phyloP scores from a whole-genome alignment of 2,113 vertebrate genomes.

The Etia nguti region DNA sequence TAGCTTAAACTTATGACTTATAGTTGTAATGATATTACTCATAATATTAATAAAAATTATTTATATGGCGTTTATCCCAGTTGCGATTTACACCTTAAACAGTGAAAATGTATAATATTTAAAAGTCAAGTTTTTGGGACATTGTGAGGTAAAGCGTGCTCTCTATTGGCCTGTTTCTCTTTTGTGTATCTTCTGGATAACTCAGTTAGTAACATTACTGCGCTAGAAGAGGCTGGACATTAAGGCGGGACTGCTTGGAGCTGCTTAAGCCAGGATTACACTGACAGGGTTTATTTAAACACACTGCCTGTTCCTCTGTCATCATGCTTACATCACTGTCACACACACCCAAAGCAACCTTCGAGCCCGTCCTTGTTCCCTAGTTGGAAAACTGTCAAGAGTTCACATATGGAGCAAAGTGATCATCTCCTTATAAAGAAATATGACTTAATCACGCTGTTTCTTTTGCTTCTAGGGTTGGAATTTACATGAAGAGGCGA shows the following conservation, averaged over 20 bases:
- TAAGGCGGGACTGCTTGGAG: neutral
- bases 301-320: constrained; percentile 13
- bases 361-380: neutral
- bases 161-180: neutral
- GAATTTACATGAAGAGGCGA: constrained; percentile 59
- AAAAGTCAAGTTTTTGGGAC: neutral
- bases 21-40: neutral
- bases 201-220: neutral
- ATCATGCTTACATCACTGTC: constrained; percentile 10
- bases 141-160: neutral
- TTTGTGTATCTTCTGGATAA: neutral
- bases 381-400: neutral
- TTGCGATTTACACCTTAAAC: neutral
- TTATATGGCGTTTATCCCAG: neutral
- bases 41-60: neutral
- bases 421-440: neutral
- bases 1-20: neutral
- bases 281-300: constrained; percentile 57
- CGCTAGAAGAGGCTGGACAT: neutral
- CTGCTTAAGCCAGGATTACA: constrained; percentile 61
- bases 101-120: neutral
- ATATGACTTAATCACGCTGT: neutral
- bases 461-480: constrained; percentile 42
- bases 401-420: neutral
- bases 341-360: neutral